Percentiles rank a stretch among this genome's conserved stretches.
phyloP scores from a whole-genome alignment of 1,140 invertebrate species.

The Neotoxoptera formosana region DNA sequence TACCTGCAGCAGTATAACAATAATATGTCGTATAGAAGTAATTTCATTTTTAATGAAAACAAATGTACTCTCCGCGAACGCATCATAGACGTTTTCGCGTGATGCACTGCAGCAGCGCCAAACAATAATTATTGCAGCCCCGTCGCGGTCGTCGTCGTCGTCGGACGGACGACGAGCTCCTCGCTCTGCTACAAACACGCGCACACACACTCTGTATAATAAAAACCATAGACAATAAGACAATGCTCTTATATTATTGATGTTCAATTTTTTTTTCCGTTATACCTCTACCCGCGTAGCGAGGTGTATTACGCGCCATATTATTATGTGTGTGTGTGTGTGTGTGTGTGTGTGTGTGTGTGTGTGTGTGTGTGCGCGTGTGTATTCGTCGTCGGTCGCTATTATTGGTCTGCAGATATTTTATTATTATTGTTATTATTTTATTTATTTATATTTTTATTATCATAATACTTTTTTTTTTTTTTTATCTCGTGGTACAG shows the following conservation, averaged over 20 bases:
- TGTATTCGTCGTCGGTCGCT: not conserved
- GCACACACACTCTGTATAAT: not conserved
- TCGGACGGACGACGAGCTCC: not conserved
- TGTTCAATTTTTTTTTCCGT: not conserved
- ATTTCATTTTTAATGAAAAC: conserved; percentile 23
- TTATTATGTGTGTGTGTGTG: no score
- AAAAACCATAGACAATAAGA: not conserved
- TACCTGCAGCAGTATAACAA: no score
- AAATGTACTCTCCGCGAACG: not conserved
- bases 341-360: no score
- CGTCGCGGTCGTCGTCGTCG: no score
- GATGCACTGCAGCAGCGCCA: not conserved
- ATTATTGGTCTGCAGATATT: not conserved
- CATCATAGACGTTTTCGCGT: not conserved
- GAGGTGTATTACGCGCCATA: not conserved
- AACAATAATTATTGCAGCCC: conserved; percentile 9
- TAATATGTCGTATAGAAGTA: not conserved
- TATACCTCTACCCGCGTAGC: not conserved
- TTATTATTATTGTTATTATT: not conserved
- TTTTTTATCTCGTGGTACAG: not conserved
- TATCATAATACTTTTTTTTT: no score
- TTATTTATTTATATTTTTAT: not conserved
- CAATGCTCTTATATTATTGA: conserved; percentile 11
- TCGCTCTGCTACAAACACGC: not conserved
- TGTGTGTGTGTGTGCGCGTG: no score